Conservation (phyloP, 92 coral and sea anemone species). For the Epizoanthus fatuus region DNA sequence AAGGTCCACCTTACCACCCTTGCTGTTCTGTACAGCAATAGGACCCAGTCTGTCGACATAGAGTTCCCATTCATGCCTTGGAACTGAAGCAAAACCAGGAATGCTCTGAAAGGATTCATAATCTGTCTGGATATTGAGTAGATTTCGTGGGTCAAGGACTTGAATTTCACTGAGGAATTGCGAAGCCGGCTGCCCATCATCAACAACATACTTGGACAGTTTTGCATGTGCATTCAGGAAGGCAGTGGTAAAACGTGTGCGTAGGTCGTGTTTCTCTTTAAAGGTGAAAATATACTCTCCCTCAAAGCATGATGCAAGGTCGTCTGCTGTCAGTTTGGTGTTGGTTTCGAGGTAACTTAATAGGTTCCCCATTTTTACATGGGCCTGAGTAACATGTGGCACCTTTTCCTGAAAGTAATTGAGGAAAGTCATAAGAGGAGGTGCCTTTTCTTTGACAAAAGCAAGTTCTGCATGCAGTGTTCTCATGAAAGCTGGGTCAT, state of each 20-base stretch:
- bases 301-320: slow-evolving; percentile 23
- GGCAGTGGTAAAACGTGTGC: slow-evolving; percentile 8
- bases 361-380: slow-evolving; percentile 37
- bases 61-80: slow-evolving; percentile 48
- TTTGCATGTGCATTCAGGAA: slow-evolving; percentile 30
- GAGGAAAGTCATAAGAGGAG: slow-evolving; percentile 4
- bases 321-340: neutral
- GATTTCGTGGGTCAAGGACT: slow-evolving; percentile 66
- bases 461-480: slow-evolving; percentile 33
- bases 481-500: slow-evolving; percentile 11
- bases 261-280: neutral
- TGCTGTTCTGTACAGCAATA: slow-evolving; percentile 46
- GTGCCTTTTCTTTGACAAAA: slow-evolving; percentile 23
- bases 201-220: slow-evolving; percentile 34
- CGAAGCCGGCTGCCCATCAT: slow-evolving; percentile 40
- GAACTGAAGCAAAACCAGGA: slow-evolving; percentile 45
- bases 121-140: slow-evolving; percentile 27
- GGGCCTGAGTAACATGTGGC: slow-evolving; percentile 42
- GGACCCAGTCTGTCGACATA: slow-evolving; percentile 58
- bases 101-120: slow-evolving; percentile 29
- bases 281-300: slow-evolving; percentile 7
- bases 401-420: slow-evolving; percentile 30
- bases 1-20: slow-evolving; percentile 51
- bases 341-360: neutral
- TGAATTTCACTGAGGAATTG: slow-evolving; percentile 52